phyloP scores from a whole-genome alignment of 2,888 invertebrate species.

The Asteroscopus sphinx region DNA sequence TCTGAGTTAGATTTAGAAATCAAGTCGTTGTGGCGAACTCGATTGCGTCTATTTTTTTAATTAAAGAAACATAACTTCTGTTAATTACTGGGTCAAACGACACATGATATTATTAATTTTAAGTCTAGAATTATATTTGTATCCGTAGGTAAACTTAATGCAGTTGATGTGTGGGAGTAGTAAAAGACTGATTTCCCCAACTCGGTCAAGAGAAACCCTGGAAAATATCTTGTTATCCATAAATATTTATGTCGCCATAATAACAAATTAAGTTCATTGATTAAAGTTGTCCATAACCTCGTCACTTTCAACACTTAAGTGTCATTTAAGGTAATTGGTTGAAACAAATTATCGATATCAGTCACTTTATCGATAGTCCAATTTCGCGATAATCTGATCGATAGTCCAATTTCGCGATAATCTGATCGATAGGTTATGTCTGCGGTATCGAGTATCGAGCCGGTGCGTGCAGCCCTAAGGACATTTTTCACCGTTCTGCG shows the following conservation, averaged over 20 bases:
- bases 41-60: constrained; percentile 28
- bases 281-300: constrained; percentile 28
- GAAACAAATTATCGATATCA: constrained; percentile 52
- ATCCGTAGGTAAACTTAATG: constrained; percentile 13
- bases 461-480: constrained; percentile 71
- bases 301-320: constrained; percentile 55
- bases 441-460: constrained; percentile 41
- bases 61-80: constrained; percentile 23
- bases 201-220: constrained; percentile 45
- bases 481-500: constrained; percentile 76
- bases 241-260: constrained; percentile 46
- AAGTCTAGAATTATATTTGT: not conserved
- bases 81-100: constrained; percentile 15
- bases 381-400: constrained; percentile 60
- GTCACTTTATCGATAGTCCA: constrained; percentile 44
- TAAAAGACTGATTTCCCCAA: constrained; percentile 34
- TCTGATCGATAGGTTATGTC: constrained; percentile 61
- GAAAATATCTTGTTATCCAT: constrained; percentile 34
- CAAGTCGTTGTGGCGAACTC: constrained; percentile 8
- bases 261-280: constrained; percentile 41
- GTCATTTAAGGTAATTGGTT: constrained; percentile 42
- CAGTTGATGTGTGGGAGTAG: constrained; percentile 33
- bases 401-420: constrained; percentile 53
- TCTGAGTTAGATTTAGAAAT: constrained; percentile 40
- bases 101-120: too few species aligned